A percentile compares a stretch with the other conserved stretches of the same genome.
Conservation (phyloP, 1,140 invertebrate genomes). For the Archivesica marissinica region DNA sequence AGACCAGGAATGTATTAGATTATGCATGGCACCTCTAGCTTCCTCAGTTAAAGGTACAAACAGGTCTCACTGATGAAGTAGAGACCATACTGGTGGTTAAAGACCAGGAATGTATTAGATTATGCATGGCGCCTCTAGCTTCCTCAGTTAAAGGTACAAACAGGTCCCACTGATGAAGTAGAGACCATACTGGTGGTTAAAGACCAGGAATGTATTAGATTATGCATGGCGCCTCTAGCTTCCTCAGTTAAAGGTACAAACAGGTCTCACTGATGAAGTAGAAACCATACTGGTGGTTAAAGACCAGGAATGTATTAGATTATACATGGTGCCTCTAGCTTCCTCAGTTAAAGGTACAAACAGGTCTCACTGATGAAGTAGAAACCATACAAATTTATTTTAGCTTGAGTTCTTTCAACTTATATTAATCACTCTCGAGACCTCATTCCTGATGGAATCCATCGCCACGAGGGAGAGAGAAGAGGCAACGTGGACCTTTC, state of each 20-base stretch:
- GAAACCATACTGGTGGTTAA: constrained; percentile 74
- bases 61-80: constrained; percentile 88
- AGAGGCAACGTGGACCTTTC: too few relatives aligned
- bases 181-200: constrained; percentile 74
- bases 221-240: constrained; percentile 81
- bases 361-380: too few relatives aligned
- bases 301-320: constrained; percentile 82
- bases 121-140: constrained; percentile 81
- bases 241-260: constrained; percentile 74
- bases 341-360: constrained; percentile 74
- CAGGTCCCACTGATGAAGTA: constrained; percentile 88
- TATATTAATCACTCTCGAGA: too few relatives aligned
- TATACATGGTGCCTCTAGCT: constrained; percentile 81
- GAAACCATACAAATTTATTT: too few relatives aligned
- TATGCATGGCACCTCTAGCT: constrained; percentile 81
- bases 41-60: constrained; percentile 74
- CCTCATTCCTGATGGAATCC: too few relatives aligned
- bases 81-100: constrained; percentile 74
- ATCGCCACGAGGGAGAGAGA: too few relatives aligned
- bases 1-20: constrained; percentile 82
- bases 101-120: constrained; percentile 82
- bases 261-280: constrained; percentile 87
- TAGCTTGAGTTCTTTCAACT: too few relatives aligned
- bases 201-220: constrained; percentile 82
- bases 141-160: constrained; percentile 74